Percentiles rank a stretch among this genome's conserved stretches.
phyloP scores from a whole-genome alignment of 2,113 vertebrate species.

The Phasianus colchicus region DNA sequence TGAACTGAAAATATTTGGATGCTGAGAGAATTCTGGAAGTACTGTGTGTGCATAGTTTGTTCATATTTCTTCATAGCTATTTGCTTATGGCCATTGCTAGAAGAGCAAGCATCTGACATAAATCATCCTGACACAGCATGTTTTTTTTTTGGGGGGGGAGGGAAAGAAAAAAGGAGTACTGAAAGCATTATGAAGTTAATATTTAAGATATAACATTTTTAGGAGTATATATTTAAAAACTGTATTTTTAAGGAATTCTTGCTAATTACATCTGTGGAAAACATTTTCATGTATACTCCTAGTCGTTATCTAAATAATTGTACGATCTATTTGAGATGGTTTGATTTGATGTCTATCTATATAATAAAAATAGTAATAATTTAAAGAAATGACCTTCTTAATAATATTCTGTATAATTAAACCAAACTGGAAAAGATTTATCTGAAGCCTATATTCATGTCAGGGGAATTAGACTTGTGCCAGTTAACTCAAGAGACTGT shows the following conservation, averaged over 20 bases:
- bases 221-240: background rate
- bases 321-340: background rate
- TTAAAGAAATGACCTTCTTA: background rate
- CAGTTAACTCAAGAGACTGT: slow-evolving; percentile 48
- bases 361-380: background rate
- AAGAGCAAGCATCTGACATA: background rate
- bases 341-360: background rate
- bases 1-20: background rate
- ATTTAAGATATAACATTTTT: background rate
- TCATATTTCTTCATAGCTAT: slow-evolving; percentile 2
- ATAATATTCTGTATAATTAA: slow-evolving; percentile 5
- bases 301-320: background rate
- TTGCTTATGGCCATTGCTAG: background rate
- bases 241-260: background rate
- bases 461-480: slow-evolving; percentile 34
- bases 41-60: background rate
- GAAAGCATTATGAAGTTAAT: background rate
- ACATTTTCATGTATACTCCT: background rate
- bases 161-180: background rate
- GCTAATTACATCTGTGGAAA: background rate
- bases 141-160: background rate
- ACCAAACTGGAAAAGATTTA: background rate
- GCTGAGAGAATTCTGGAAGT: background rate
- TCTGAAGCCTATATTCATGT: background rate
- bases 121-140: background rate